Evolutionary conservation across 2,797 vertebrate species (phyloP), one percentile per base, ranked within the genome.

Genomic region (Percopsis omiscomaycus): DNA sequence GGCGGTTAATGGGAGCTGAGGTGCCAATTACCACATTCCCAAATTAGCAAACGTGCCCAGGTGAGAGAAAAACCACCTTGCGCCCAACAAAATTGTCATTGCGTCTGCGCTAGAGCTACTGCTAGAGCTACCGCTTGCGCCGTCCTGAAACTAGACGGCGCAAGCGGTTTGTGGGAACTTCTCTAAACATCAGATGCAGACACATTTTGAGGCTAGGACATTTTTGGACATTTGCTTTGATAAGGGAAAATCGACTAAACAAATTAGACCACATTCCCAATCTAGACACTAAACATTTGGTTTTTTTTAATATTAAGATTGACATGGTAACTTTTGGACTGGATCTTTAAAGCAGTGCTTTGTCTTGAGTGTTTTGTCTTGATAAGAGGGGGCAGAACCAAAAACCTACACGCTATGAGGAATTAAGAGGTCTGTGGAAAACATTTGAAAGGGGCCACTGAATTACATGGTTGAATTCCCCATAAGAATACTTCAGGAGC

Each of bases 401-500:
- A 28, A 55, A 46, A 59, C 55, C n/a, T 28, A 2, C 16, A 3
- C 44, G 14, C 50, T 56, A 63, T 57, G 32, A 28, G 16, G 46
- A 3, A 22, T 2, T 28, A 27, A 15, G 59, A 29, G 60, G 22
- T 66, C 46, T 32, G 8, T 61, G n/a, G 44, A 16, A 56, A 51
- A 54, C 59, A 51, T 29, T 46, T 44, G 45, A n/a, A 45, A 22
- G 50, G 61, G 13, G 0, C 14, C 14, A 37, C 4, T 47, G 55
- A 58, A 73, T 37, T 55, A 55, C 61, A 72, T 55, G 70, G 60
- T 68, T 62, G 16, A 83, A 57, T 63, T 75, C 55, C 52, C 63
- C 62, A 37, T 55, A 12, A 71, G 59, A 80, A 68, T 72, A 73
- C 56, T 8, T 12, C 10, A 32, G 13, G 46, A 9, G 28, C 11